Conservation (phyloP, 2,888 invertebrate genomes). For the Eupithecia exiguata region DNA sequence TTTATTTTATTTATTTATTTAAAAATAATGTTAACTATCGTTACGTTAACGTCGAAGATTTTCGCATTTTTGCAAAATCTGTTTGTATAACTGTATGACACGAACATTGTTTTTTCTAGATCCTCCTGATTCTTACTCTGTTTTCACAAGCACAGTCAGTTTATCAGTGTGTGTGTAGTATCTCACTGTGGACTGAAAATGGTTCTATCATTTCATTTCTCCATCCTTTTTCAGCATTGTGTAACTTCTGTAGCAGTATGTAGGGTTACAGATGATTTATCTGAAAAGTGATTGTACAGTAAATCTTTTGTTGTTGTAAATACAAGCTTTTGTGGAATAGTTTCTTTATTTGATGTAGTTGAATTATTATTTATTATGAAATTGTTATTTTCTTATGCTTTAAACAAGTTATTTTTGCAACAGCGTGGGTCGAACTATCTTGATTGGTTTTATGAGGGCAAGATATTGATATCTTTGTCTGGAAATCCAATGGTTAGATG, state of each 20-base stretch:
- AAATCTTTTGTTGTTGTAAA: slow-evolving; percentile 18
- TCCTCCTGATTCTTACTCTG: slow-evolving; percentile 14
- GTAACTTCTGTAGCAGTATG: slow-evolving; percentile 63
- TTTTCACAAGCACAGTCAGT: slow-evolving; percentile 43
- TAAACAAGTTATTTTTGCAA: background rate
- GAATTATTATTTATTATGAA: slow-evolving; percentile 1
- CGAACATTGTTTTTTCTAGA: background rate
- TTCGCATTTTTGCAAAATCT: too few species aligned
- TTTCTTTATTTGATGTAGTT: slow-evolving; percentile 1
- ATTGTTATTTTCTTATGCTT: slow-evolving; percentile 6
- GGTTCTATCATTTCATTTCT: slow-evolving; percentile 80
- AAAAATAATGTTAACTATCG: too few species aligned
- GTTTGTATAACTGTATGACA: too few species aligned
- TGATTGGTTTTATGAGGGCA: background rate
- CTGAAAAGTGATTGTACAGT: slow-evolving; percentile 32
- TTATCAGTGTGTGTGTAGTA: slow-evolving; percentile 60
- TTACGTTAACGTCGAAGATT: too few species aligned
- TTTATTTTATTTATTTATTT: too few species aligned
- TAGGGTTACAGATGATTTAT: slow-evolving; percentile 50
- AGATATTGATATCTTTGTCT: background rate
- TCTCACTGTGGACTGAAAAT: slow-evolving; percentile 74
- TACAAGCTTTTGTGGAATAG: slow-evolving; percentile 7
- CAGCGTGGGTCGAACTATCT: background rate
- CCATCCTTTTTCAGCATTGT: slow-evolving; percentile 80
- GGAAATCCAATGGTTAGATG: background rate